Percentiles rank a stretch among this genome's conserved stretches.
Conservation (phyloP, 2,113 vertebrate genomes). For the Dipodomys stephensi region DNA sequence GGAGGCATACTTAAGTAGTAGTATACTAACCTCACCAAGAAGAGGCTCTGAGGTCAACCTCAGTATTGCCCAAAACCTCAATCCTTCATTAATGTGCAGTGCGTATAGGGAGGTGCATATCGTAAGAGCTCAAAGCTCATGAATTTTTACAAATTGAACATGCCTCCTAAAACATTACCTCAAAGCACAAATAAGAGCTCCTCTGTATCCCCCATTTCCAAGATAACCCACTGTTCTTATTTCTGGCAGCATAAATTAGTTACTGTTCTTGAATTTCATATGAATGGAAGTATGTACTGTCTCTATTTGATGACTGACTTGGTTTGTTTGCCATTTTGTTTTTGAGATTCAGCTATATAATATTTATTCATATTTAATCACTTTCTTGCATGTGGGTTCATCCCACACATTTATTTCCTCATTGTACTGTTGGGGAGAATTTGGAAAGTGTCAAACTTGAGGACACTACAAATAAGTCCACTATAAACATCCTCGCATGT, state of each 20-base stretch:
- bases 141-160: constrained; percentile 44
- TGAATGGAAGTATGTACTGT: too few species aligned
- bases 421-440: neutral
- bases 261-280: too few species aligned
- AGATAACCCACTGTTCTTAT: neutral
- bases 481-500: neutral
- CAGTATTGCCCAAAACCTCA: too few species aligned
- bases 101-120: neutral
- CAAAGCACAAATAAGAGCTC: constrained; percentile 2
- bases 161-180: constrained; percentile 12
- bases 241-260: too few species aligned
- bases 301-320: neutral
- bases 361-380: neutral
- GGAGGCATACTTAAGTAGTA: too few species aligned
- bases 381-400: neutral
- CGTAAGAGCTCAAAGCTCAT: neutral
- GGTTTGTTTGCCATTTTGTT: neutral
- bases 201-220: neutral
- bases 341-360: neutral
- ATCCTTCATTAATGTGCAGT: neutral
- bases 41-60: too few species aligned
- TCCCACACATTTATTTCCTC: neutral
- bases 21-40: too few species aligned
- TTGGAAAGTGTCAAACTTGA: constrained; percentile 24
- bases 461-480: neutral